A percentile compares a stretch with the other conserved stretches of the same genome.
Evolutionary conservation across 2,113 vertebrate genomes (phyloP).

Genomic region (Tupaia chinensis): DNA sequence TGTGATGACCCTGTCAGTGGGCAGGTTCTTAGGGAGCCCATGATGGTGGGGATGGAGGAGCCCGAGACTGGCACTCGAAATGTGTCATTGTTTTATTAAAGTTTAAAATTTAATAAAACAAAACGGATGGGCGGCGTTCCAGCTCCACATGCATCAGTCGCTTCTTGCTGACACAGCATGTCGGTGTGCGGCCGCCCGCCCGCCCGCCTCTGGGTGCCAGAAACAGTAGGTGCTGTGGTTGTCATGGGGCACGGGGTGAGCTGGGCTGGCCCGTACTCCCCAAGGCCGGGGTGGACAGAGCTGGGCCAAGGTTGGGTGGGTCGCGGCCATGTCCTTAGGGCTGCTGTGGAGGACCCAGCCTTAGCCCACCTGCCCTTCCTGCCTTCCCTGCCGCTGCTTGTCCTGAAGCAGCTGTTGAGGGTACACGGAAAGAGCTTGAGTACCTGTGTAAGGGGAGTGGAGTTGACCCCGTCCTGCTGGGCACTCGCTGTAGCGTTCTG

Average conservation of each 20-base stretch:
- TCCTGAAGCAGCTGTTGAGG: background rate
- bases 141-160: background rate
- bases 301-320: background rate
- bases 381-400: background rate
- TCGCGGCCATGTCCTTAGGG: background rate
- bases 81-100: conserved; percentile 75
- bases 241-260: fast-evolving
- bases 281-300: background rate
- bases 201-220: background rate
- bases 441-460: fast-evolving
- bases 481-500: fast-evolving
- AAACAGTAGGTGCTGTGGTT: background rate
- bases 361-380: background rate
- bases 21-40: background rate
- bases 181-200: fast-evolving
- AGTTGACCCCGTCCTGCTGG: background rate
- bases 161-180: conserved; percentile 46
- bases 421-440: background rate
- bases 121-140: conserved; percentile 16
- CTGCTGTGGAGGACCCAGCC: background rate
- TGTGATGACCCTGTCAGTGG: background rate
- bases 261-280: background rate
- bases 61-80: conserved; percentile 26
- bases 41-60: background rate
- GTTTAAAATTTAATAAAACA: conserved; percentile 78